These are phyloP conservation scores for Micronycteris hirsuta DNA, from an alignment of 2,113 vertebrate species.

Conservation along the genomic window DNA sequence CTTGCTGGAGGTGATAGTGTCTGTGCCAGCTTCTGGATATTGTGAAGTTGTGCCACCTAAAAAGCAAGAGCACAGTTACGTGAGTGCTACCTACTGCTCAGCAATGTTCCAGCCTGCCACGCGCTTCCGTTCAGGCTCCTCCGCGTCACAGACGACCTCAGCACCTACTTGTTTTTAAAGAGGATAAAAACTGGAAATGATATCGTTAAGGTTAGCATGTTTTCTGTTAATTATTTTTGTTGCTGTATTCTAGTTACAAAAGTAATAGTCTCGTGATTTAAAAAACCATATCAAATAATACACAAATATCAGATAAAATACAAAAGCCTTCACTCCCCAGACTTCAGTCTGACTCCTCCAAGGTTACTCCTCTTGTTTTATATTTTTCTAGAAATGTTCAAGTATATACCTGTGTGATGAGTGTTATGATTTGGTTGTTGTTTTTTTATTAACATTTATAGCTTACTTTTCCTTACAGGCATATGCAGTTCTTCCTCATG, in stretches of 20 bases:
- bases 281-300: not conserved
- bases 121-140: not conserved
- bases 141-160: not conserved
- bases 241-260: slow-evolving; percentile 23
- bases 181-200: slow-evolving; percentile 13
- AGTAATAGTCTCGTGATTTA: not conserved
- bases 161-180: not conserved
- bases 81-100: not conserved
- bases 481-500: not conserved
- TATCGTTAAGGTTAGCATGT: not conserved
- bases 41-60: not conserved
- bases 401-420: not conserved
- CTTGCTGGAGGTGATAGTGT: not conserved
- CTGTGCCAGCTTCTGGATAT: not conserved
- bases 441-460: not conserved
- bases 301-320: not conserved
- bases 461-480: not conserved
- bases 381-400: not conserved
- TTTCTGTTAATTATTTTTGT: slow-evolving; percentile 43
- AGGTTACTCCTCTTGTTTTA: not conserved
- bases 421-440: not conserved
- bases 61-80: not conserved
- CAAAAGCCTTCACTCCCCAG: not conserved
- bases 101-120: not conserved
- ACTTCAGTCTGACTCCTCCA: not conserved